Evolutionary conservation across 2,888 invertebrate species (phyloP), one percentile per base, ranked within the genome.

Genomic region (Philereme transversata): DNA sequence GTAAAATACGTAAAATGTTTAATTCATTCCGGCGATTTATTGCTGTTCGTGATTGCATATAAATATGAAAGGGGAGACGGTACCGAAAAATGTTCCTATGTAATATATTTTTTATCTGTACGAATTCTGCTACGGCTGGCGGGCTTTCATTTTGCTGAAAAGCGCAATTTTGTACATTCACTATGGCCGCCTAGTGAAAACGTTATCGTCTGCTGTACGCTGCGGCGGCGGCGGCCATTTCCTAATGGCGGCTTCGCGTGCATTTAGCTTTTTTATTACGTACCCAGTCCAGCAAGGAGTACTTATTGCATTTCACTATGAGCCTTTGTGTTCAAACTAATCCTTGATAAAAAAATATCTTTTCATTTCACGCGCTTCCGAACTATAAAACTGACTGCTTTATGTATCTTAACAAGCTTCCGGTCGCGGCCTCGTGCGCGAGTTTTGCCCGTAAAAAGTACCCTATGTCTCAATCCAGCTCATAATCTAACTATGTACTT

Each of bases 181-280:
- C 76, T 85, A 84, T 83, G 80, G 82, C 82, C 81, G 85, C 83
- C 84, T 84, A 82, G 87, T 84, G 84, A 81, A 90, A 88, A 88
- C 86, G 89, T 88, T 90, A 89, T 88, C 84, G 85, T 85, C 82
- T 82, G 81, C 80, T 78, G 62, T 62, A 58, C 62, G 79, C 75
- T 83, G 84, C 77, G 81, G 83, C 81, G 76, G 34, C 7, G 55
- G 84, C 83, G 81, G 86, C 89, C 87, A 87, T 89, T 88, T 84
- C 84, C 87, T 91, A 90, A 91, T 91, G 86, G 88, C 83, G 77
- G 81, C 77, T 83, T 91, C 83, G 90, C 90, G 90, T 91, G 90
- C 85, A 84, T 84, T 84, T 83, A 81, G 77, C 78, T 82, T 85
- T 83, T 86, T 82, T 84, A 82, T 83, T 82, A 80, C 78, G 68